Conservation (phyloP, 2,113 vertebrate genomes). For the Charadrius vociferus region DNA sequence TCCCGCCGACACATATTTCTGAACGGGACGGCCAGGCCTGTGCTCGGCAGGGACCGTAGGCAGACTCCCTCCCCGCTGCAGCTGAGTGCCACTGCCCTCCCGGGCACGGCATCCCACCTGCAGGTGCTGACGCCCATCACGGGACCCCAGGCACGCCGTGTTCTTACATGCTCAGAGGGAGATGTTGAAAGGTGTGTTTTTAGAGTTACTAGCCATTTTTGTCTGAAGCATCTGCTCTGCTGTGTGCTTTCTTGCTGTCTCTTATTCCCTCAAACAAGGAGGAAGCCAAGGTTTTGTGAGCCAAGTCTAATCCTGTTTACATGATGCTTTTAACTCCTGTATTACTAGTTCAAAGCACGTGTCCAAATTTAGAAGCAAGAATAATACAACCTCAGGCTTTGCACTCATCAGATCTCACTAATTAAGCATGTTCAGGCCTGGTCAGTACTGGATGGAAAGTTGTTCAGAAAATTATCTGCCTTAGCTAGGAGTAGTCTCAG, state of each 20-base stretch:
- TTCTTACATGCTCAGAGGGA: not conserved
- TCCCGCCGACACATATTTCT: rapidly evolving
- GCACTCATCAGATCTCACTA: conserved; percentile 26
- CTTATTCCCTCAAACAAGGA: not conserved
- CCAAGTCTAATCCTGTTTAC: conserved; percentile 54
- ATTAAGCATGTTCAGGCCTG: conserved; percentile 54
- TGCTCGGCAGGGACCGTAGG: rapidly evolving
- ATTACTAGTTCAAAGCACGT: conserved; percentile 44
- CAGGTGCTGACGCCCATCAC: rapidly evolving
- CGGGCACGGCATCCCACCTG: not conserved
- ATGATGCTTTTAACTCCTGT: conserved; percentile 34
- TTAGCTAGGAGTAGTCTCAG: not conserved
- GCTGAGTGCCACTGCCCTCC: not conserved
- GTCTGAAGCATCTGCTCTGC: not conserved
- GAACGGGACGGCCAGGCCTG: rapidly evolving
- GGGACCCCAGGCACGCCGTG: not conserved
- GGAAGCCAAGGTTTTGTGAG: not conserved
- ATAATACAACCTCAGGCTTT: conserved; percentile 37
- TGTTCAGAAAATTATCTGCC: not conserved
- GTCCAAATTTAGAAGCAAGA: conserved; percentile 52
- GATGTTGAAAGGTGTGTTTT: not conserved
- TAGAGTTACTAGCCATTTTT: not conserved
- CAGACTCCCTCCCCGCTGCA: rapidly evolving
- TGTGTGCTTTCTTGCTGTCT: not conserved
- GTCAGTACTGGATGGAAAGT: conserved; percentile 24